Evolutionary conservation across 2,113 vertebrate genomes (phyloP).

Genomic region (Lonchura striata): DNA sequence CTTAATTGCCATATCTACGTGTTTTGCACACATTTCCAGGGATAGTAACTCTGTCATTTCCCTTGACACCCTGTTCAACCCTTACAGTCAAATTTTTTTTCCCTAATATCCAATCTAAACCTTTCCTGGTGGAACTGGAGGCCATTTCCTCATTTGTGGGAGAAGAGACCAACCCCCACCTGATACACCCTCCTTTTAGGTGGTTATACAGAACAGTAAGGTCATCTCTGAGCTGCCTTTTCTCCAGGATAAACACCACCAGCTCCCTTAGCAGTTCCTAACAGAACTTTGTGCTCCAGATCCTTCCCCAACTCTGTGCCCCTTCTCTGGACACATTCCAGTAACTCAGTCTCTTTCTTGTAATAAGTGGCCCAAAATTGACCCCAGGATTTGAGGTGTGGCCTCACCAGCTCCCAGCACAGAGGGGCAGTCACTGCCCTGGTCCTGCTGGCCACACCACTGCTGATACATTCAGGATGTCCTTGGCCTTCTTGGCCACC

Average conservation of each 20-base stretch:
- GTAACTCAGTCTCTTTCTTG: not conserved
- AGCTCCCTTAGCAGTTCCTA: not conserved
- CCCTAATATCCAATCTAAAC: not conserved
- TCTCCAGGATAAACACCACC: not conserved
- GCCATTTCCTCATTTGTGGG: not conserved
- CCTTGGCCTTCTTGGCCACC: not conserved
- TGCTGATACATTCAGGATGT: not conserved
- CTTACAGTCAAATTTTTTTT: not conserved
- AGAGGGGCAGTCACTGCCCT: not conserved
- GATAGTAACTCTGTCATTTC: not conserved
- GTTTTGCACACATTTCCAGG: not conserved
- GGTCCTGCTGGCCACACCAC: not conserved
- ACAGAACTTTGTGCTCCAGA: not conserved
- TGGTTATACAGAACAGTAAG: not conserved
- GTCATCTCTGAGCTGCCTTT: not conserved
- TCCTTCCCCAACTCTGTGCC: not conserved
- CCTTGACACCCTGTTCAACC: not conserved
- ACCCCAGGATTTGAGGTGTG: not conserved
- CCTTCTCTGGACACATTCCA: accelerated
- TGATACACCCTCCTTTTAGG: not conserved
- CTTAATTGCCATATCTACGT: not conserved
- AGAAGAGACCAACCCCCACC: not conserved
- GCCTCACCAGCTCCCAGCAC: not conserved
- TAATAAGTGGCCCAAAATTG: not conserved
- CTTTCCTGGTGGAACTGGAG: not conserved